phyloP scores from a whole-genome alignment of 2,113 vertebrate genomes.

The Tetraodon nigroviridis region DNA sequence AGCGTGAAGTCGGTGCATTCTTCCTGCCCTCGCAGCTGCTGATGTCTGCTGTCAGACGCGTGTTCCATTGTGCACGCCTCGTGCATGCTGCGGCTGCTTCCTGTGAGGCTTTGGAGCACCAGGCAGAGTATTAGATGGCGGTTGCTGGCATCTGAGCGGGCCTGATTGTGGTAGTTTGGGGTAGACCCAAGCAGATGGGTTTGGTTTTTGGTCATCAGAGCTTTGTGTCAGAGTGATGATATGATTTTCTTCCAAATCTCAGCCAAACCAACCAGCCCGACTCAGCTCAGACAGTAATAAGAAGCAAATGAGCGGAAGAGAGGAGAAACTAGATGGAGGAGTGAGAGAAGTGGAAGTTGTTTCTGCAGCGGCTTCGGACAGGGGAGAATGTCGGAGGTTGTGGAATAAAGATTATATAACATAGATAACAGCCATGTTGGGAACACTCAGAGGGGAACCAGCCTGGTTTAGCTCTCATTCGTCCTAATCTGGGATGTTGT shows the following conservation, averaged over 20 bases:
- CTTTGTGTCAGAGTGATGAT: constrained; percentile 81
- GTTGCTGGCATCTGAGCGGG: constrained; percentile 63
- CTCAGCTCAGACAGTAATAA: constrained; percentile 81
- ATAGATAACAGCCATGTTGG: not conserved
- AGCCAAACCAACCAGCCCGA: constrained; percentile 73
- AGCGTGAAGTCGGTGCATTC: constrained; percentile 37
- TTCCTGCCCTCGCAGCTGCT: constrained; percentile 46
- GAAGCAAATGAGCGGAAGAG: constrained; percentile 82
- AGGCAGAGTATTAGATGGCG: constrained; percentile 62
- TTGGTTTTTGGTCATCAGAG: constrained; percentile 77
- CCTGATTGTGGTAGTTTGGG: constrained; percentile 67
- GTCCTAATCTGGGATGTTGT: too few relatives aligned
- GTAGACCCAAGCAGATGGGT: constrained; percentile 79
- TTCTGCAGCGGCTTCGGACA: constrained; percentile 34
- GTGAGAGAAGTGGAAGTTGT: constrained; percentile 22
- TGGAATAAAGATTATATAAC: constrained; percentile 2
- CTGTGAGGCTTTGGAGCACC: constrained; percentile 61
- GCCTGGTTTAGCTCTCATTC: too few relatives aligned
- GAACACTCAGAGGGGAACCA: not conserved
- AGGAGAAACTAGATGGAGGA: constrained; percentile 36
- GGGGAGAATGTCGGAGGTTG: constrained; percentile 34
- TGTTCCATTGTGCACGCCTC: constrained; percentile 47
- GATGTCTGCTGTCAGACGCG: constrained; percentile 53
- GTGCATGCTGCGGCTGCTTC: constrained; percentile 50
- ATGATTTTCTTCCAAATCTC: constrained; percentile 71